Evolutionary conservation across 1,140 invertebrate genomes (phyloP), one percentile per base, ranked within the genome.

Genomic region (Drosophila auraria): DNA sequence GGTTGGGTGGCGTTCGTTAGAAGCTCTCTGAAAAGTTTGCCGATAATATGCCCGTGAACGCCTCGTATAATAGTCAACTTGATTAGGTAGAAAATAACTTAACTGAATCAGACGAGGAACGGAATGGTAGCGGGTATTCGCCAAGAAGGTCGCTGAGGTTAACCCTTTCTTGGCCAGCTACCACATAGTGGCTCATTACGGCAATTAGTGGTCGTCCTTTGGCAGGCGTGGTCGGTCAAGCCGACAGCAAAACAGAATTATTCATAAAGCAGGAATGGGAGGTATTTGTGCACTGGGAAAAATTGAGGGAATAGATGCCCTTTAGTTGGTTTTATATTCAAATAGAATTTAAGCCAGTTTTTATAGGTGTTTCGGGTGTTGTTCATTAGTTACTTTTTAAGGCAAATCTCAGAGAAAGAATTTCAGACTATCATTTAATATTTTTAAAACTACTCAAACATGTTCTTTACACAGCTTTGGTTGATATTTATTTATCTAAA

Each of bases 211-310:
- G 65, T 45, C 57, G 70, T 82, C 80, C 68, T 64, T 69, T 59
- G 62, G 65, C 65, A 42, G 50, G 20, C 27, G 49, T 42, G 42
- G 58, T 17, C 30, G 73, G 80, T 72, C 81, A 83, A 61, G 77
- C 27, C 77, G 63, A 61, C 62, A 38, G 57, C 47, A 89, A 89
- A 89, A 89, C 59, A 78, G 73, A 89, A 87, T 87, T 87, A 87
- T 87, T 80, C 69, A 87, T 83, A 83, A 44, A 49, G 64, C 60
- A 20, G 20, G 20, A 1, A 50, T 12, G 11, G 27, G 33, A 53
- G 56, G 45, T 44, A 23, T 23, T 20, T 40, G 9, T 47, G 49
- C 71, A 62, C 47, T 59, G 9, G 33, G 20, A 38, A 50, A 60
- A 65, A 50, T 9, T 4, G 0, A 27, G 27, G 6, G 0, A 14